phyloP scores from a whole-genome alignment of 35 echinoderm and acorn worm species.

The Eucidaris tribuloides region DNA sequence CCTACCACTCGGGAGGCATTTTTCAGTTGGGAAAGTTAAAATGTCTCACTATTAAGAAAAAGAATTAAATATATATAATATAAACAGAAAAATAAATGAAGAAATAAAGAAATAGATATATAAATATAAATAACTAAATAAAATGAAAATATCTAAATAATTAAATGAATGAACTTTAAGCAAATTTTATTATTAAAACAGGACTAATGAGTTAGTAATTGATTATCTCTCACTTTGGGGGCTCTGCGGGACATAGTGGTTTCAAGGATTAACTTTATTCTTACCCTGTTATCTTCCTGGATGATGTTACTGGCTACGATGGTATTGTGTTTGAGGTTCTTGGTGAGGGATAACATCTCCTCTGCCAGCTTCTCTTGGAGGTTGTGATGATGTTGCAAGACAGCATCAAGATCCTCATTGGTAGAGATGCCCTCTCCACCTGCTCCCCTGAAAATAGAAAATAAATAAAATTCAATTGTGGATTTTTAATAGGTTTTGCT shows the following conservation, averaged over 20 bases:
- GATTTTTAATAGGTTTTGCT: background rate
- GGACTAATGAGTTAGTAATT: too few relatives aligned
- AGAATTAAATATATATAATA: too few relatives aligned
- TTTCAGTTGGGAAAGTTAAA: too few relatives aligned
- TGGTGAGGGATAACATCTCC: conserved; percentile 88
- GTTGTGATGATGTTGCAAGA: conserved; percentile 86
- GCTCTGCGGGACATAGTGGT: background rate
- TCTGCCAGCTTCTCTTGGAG: conserved; percentile 98
- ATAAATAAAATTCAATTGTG: background rate
- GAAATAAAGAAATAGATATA: too few relatives aligned
- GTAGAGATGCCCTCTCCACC: conserved; percentile 22
- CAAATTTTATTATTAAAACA: too few relatives aligned
- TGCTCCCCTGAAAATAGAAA: conserved; percentile 13
- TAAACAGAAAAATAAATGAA: too few relatives aligned
- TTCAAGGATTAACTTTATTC: background rate
- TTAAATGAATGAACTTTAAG: too few relatives aligned
- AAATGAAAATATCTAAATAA: too few relatives aligned
- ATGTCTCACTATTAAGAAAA: too few relatives aligned
- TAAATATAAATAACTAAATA: too few relatives aligned
- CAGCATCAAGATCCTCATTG: conserved; percentile 78
- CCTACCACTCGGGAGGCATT: too few relatives aligned
- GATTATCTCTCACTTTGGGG: background rate
- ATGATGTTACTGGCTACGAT: conserved; percentile 91
- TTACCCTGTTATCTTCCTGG: conserved; percentile 86
- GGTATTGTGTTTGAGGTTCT: conserved; percentile 88